Conservation (phyloP, 1,140 invertebrate species). For the Oscheius sp. region DNA sequence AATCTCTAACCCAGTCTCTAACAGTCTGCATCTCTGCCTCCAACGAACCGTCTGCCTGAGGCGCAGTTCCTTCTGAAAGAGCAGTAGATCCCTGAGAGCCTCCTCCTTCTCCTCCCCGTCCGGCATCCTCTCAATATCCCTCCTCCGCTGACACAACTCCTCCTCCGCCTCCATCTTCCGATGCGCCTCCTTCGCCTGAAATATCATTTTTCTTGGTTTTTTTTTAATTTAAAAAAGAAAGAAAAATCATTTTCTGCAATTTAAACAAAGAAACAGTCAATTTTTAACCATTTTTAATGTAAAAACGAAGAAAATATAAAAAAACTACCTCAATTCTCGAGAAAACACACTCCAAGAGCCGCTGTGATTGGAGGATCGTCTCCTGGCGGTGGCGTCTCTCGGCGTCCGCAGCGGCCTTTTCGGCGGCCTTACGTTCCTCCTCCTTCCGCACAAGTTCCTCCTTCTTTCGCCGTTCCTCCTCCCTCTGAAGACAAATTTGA, state of each 20-base stretch:
- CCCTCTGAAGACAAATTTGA: slow-evolving; percentile 11
- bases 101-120: slow-evolving; percentile 24
- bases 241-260: background rate
- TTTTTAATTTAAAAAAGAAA: too few relatives aligned
- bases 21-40: background rate
- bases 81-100: slow-evolving; percentile 4
- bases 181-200: background rate
- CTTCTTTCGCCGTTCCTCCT: slow-evolving; percentile 7
- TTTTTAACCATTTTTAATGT: background rate
- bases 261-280: background rate
- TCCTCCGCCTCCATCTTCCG: slow-evolving; percentile 7
- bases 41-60: slow-evolving; percentile 2
- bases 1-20: background rate
- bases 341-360: slow-evolving; percentile 24
- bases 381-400: background rate
- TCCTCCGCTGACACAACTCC: slow-evolving; percentile 8
- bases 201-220: background rate
- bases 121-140: background rate
- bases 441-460: background rate
- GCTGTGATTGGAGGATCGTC: slow-evolving; percentile 12
- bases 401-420: slow-evolving; percentile 6
- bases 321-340: slow-evolving; percentile 21
- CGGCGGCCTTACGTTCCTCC: slow-evolving; percentile 14
- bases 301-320: background rate
- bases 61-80: slow-evolving; percentile 3